Evolutionary conservation across 2,113 vertebrate species (phyloP), one percentile per base, ranked within the genome.

Genomic region (Piprites chloris): DNA sequence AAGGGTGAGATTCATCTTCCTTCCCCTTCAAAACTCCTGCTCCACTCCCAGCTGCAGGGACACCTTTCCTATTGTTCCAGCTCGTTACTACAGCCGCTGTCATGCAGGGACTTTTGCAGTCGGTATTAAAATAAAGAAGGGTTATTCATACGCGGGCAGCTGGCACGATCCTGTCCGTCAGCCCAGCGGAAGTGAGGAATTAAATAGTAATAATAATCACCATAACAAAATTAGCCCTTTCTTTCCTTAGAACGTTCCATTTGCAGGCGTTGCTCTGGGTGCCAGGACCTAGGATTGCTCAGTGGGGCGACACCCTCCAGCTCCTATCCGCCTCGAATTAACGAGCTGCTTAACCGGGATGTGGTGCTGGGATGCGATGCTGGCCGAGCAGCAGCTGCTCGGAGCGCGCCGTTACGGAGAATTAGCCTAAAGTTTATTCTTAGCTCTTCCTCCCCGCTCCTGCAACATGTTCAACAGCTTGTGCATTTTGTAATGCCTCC

Each of bases 341-440:
- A 90, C 9, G 55, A 97, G 91, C 90, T 89, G 53, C 78, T 96
- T 91, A 89, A 46, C 89, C 87, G 53, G 92, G 94, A 79, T 35
- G 73, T 10, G 76, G 67, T 12, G 77, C 74, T 90, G 87, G 88
- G 78, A 68, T 30, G 77, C 4, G 73, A 88, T 18, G 77, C 72
- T 87, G 88, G 91, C 83, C 85, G 71, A 96, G 92, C 83, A 94
- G 95, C 89, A 92, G 90, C 94, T 97, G 94, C 79, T 85, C 27
- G 77, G 91, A 96, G 94, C 6, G 6, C 62, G n/a, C 89, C 21
- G 86, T 46, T 92, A 97, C 53, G 12, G 76, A 76, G 87, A 95
- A 98, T 98, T 98, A 97, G 90, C 90, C 8, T 39, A 97, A 98
- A 98, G 97, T 98, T 98, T 97, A 98, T 98, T 98, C 98, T 98